A percentile compares a stretch with the other conserved stretches of the same genome.
phyloP scores from a whole-genome alignment of 1,140 invertebrate genomes.

The Brachionus sp. region DNA sequence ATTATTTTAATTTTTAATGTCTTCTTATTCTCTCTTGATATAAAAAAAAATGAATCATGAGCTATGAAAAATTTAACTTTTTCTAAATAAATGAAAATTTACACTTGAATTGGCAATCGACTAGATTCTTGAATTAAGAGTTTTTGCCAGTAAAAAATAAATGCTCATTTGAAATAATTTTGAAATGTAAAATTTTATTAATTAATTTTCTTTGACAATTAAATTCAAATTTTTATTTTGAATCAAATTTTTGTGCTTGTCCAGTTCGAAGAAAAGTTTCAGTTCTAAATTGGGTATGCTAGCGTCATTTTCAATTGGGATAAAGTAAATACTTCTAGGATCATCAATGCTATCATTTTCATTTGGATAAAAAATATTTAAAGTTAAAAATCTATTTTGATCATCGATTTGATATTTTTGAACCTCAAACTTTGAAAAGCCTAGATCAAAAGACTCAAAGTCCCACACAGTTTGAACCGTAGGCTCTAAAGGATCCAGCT shows the following conservation, averaged over 20 bases:
- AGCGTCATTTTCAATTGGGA: not conserved
- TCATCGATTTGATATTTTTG: not conserved
- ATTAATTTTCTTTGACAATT: not conserved
- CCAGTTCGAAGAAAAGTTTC: not conserved
- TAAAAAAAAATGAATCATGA: no score
- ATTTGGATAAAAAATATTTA: not conserved
- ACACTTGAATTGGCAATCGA: no score
- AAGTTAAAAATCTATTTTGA: not conserved
- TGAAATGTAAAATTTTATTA: not conserved
- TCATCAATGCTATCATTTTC: not conserved
- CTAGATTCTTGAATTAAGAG: no score
- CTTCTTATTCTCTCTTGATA: no score
- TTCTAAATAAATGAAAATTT: no score
- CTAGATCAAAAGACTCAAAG: not conserved
- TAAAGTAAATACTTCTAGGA: not conserved
- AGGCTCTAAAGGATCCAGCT: not conserved
- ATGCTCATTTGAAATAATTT: not conserved
- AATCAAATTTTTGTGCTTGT: not conserved
- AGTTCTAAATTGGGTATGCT: not conserved
- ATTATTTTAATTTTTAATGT: no score
- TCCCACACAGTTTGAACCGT: not conserved
- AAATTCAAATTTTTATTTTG: not conserved
- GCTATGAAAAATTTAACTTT: no score
- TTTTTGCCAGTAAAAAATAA: not conserved
- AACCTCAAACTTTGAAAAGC: not conserved